These are phyloP conservation scores for Drosophila miranda DNA, from an alignment of 1,140 invertebrate species.

Conservation along the genomic window DNA sequence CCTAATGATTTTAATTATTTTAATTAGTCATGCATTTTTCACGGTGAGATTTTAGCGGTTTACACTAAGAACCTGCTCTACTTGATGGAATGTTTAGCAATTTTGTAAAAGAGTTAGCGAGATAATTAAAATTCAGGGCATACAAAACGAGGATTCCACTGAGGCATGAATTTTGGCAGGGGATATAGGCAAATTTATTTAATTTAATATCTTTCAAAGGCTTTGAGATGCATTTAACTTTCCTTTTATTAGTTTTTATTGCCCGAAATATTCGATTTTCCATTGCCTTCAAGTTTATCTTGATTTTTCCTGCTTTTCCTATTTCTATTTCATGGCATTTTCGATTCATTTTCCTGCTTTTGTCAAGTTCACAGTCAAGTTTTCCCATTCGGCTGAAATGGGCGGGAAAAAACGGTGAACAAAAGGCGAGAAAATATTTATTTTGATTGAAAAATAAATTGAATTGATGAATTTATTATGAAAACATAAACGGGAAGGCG, in stretches of 20 bases:
- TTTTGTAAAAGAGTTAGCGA: background rate
- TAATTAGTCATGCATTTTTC: constrained; percentile 60
- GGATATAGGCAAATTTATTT: background rate
- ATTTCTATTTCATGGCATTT: constrained; percentile 4
- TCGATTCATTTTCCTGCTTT: constrained; percentile 28
- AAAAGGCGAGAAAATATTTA: constrained; percentile 47
- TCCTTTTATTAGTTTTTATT: too few relatives aligned
- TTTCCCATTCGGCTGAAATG: background rate
- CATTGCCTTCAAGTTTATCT: background rate
- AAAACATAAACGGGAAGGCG: constrained; percentile 64
- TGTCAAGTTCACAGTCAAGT: constrained; percentile 38
- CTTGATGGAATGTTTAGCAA: background rate
- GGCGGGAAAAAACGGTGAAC: constrained; percentile 10
- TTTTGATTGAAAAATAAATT: constrained; percentile 82
- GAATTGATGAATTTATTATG: constrained; percentile 82
- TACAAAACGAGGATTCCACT: too few relatives aligned
- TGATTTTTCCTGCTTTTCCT: background rate
- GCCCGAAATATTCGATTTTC: too few relatives aligned
- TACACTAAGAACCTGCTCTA: constrained; percentile 17
- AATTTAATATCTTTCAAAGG: background rate
- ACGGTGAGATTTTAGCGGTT: constrained; percentile 42
- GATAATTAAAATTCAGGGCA: constrained; percentile 1
- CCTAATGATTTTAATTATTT: constrained; percentile 65
- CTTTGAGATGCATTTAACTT: too few relatives aligned
- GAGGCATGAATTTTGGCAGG: too few relatives aligned